Conservation (phyloP, 2,797 vertebrate species). For the Nothura maculosa region DNA sequence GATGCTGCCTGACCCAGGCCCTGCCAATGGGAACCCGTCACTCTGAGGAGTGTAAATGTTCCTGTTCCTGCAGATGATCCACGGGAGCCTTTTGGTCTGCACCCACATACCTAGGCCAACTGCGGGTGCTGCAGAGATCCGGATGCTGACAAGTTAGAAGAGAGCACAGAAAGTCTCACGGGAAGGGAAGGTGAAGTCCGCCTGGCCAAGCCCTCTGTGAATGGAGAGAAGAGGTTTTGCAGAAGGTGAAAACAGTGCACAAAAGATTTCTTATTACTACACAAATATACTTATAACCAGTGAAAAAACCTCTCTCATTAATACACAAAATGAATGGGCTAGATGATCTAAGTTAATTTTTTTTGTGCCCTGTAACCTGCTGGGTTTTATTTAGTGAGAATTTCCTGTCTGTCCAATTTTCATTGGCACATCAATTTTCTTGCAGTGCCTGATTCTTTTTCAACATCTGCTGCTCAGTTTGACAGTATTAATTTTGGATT, state of each 20-base stretch:
- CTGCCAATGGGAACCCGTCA: slow-evolving; percentile 17
- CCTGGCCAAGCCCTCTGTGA: neutral
- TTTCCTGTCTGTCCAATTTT: slow-evolving; percentile 64
- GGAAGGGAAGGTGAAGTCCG: slow-evolving; percentile 2
- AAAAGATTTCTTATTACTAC: neutral
- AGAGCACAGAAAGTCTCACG: neutral
- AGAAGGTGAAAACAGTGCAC: neutral
- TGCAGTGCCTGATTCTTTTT: slow-evolving; percentile 63
- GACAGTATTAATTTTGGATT: slow-evolving; percentile 74
- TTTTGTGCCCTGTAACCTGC: slow-evolving; percentile 43
- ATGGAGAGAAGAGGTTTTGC: neutral
- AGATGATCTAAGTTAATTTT: neutral
- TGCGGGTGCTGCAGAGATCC: neutral
- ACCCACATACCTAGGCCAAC: neutral
- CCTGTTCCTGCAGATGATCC: slow-evolving; percentile 35
- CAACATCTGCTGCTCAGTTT: slow-evolving; percentile 74
- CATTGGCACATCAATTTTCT: slow-evolving; percentile 67
- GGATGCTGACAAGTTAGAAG: neutral
- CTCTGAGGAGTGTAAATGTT: slow-evolving; percentile 29
- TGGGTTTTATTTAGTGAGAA: slow-evolving; percentile 54
- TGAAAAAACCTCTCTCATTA: neutral
- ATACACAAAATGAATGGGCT: neutral
- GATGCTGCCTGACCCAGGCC: slow-evolving; percentile 7
- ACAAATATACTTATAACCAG: neutral
- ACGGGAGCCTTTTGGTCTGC: slow-evolving; percentile 30